Percentiles rank a stretch among this genome's conserved stretches.
These are phyloP conservation scores for Diceros bicornis DNA, from an alignment of 2,797 vertebrate genomes.

Conservation along the genomic window DNA sequence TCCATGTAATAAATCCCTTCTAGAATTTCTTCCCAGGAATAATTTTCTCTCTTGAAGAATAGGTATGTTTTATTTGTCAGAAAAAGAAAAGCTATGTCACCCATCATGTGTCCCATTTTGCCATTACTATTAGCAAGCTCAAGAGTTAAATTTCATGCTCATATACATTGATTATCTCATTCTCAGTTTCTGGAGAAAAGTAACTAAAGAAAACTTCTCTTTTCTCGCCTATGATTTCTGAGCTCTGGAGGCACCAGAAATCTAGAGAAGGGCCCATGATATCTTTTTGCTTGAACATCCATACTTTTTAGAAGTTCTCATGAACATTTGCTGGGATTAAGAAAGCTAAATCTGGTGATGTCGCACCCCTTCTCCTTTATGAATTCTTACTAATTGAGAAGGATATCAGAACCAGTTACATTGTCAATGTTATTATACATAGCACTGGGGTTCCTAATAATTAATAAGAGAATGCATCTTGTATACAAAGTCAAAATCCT, in stretches of 20 bases:
- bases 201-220: background rate
- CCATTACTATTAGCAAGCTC: background rate
- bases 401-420: background rate
- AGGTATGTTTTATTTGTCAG: slow-evolving; percentile 2
- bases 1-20: background rate
- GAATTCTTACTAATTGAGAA: background rate
- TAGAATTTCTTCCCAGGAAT: slow-evolving; percentile 7
- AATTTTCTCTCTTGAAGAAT: background rate
- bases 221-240: slow-evolving; percentile 43
- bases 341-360: background rate
- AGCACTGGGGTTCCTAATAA: background rate
- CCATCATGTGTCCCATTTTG: background rate
- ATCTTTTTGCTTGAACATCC: background rate
- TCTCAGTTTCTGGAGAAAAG: background rate
- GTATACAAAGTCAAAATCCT: background rate
- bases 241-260: background rate
- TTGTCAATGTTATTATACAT: background rate
- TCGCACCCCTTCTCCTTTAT: background rate
- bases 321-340: background rate
- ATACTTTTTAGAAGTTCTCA: background rate
- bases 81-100: background rate
- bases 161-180: slow-evolving; percentile 31
- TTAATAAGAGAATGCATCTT: background rate
- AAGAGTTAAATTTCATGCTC: slow-evolving; percentile 58
- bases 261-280: background rate